Conservation (phyloP, 2,888 invertebrate species). For the Atherix ibis region DNA sequence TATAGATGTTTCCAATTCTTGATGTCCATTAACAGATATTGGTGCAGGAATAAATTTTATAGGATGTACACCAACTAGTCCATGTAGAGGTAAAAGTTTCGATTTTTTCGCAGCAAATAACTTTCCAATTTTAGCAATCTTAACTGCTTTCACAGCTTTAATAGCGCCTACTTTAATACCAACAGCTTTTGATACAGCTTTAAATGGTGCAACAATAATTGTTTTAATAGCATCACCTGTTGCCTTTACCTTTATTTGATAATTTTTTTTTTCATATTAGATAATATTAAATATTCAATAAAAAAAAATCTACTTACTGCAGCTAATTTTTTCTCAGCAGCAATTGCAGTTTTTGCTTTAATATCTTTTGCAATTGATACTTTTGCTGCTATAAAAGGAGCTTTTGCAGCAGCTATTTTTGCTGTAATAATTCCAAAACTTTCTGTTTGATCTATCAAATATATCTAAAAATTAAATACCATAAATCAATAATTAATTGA, state of each 20-base stretch:
- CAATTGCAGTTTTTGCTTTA: neutral
- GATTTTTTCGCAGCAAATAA: neutral
- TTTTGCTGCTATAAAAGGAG: constrained; percentile 5
- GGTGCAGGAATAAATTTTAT: too few relatives aligned
- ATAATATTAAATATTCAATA: too few relatives aligned
- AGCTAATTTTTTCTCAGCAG: constrained; percentile 3
- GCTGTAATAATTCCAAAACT: too few relatives aligned
- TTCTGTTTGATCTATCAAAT: too few relatives aligned
- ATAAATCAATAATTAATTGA: too few relatives aligned
- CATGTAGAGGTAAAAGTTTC: neutral
- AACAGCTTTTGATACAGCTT: constrained; percentile 1
- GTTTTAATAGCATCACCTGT: constrained; percentile 4
- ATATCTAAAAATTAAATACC: too few relatives aligned
- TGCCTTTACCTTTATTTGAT: constrained; percentile 2
- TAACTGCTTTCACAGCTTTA: constrained; percentile 3
- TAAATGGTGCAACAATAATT: constrained; percentile 4
- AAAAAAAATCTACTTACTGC: constrained; percentile 4
- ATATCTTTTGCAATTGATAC: constrained; percentile 4
- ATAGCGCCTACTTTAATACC: constrained; percentile 5
- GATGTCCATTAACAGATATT: too few relatives aligned
- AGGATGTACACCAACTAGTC: constrained; percentile 3
- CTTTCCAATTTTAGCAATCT: neutral
- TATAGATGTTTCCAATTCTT: too few relatives aligned
- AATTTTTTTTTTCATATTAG: too few relatives aligned
- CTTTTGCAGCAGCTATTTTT: constrained; percentile 5